Evolutionary conservation across 2,113 vertebrate genomes (phyloP).

Genomic region (Ia io): DNA sequence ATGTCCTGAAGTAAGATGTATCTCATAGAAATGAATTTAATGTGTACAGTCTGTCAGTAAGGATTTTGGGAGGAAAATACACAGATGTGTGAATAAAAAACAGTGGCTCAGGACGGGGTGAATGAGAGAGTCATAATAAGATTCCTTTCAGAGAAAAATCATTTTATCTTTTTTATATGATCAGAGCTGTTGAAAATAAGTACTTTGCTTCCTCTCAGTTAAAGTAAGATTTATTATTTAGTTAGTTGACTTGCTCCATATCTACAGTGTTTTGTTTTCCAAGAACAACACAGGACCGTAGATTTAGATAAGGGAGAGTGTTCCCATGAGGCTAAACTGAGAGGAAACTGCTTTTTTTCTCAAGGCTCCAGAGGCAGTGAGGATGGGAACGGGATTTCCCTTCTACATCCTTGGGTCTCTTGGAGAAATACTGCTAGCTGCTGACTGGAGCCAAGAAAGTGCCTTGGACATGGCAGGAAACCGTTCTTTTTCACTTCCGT

Average conservation of each 20-base stretch:
- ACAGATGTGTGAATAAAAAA: background rate
- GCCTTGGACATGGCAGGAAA: constrained; percentile 24
- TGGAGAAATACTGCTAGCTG: constrained; percentile 12
- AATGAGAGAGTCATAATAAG: background rate
- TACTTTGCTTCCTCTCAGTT: background rate
- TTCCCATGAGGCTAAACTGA: background rate
- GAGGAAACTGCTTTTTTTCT: background rate
- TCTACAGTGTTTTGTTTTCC: background rate
- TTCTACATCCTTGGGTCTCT: background rate
- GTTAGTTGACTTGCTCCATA: background rate
- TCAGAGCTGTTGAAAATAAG: background rate
- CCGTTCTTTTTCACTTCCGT: background rate
- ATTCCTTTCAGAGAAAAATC: constrained; percentile 2
- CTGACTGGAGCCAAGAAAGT: constrained; percentile 16
- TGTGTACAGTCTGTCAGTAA: background rate
- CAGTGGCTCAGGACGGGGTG: background rate
- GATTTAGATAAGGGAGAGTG: background rate
- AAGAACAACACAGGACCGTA: background rate
- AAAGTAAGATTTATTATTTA: constrained; percentile 14
- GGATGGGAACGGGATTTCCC: background rate
- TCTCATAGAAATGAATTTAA: background rate
- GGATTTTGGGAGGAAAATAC: background rate
- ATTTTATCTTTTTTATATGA: constrained; percentile 5
- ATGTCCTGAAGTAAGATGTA: background rate
- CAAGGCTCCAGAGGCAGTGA: background rate